phyloP scores from a whole-genome alignment of 2,797 vertebrate species.

The Okamejei kenojei region DNA sequence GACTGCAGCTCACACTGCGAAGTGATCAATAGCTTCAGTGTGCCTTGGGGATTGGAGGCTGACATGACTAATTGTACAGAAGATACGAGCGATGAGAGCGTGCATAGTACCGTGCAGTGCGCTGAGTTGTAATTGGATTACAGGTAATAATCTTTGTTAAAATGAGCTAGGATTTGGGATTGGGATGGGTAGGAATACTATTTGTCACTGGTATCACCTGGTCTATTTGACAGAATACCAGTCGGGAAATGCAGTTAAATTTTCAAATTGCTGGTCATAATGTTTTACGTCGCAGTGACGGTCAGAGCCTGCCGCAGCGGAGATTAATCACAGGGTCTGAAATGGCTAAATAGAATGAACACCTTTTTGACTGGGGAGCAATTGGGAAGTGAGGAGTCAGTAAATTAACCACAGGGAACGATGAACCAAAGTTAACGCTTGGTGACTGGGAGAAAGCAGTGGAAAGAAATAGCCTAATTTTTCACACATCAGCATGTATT shows the following conservation, averaged over 20 bases:
- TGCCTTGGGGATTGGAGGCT: neutral
- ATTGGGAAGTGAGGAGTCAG: neutral
- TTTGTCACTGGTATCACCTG: neutral
- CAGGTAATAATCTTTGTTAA: constrained; percentile 2
- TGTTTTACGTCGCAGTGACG: neutral
- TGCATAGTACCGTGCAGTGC: neutral
- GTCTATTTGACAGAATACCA: neutral
- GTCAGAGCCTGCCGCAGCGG: neutral
- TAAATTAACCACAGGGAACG: neutral
- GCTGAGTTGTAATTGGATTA: constrained; percentile 20
- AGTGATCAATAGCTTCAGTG: constrained; percentile 33
- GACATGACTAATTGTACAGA: constrained; percentile 28
- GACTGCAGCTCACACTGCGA: neutral
- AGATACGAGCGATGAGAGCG: neutral
- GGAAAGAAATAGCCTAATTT: neutral
- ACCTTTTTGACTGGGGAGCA: neutral
- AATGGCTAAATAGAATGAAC: neutral
- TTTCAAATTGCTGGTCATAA: neutral
- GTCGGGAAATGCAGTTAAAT: neutral
- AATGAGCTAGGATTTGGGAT: neutral
- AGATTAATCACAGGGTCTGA: neutral
- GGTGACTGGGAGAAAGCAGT: neutral
- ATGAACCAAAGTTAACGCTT: neutral
- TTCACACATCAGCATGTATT: neutral
- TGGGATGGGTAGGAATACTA: neutral